A percentile compares a stretch with the other conserved stretches of the same genome.
These are phyloP conservation scores for Oegoconia quadripuncta DNA, from an alignment of 2,888 invertebrate genomes.

Conservation along the genomic window DNA sequence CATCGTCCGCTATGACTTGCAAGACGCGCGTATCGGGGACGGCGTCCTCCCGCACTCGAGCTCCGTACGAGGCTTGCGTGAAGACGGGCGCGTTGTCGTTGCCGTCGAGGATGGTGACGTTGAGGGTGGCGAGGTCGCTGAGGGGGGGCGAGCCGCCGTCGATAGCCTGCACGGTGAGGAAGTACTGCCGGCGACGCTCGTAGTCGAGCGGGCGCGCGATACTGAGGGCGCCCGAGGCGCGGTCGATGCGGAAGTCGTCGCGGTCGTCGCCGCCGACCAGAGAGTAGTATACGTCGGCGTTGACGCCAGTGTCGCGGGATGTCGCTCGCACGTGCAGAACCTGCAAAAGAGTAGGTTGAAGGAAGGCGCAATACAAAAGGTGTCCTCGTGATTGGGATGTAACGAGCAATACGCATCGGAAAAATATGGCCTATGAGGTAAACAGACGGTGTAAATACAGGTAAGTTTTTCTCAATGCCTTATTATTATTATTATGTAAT, in stretches of 20 bases:
- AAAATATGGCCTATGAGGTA: no score
- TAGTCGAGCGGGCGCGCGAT: slow-evolving; percentile 91
- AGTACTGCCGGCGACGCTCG: slow-evolving; percentile 91
- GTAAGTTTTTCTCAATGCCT: no score
- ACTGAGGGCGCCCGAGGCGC: slow-evolving; percentile 85
- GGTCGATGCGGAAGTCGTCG: slow-evolving; percentile 88
- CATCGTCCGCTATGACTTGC: slow-evolving; percentile 90
- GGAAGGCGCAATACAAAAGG: no score
- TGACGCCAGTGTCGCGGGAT: slow-evolving; percentile 94
- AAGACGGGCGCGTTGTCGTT: slow-evolving; percentile 94
- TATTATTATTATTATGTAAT: no score
- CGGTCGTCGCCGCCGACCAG: slow-evolving; percentile 94
- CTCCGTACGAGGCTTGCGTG: slow-evolving; percentile 86
- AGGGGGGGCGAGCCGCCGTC: slow-evolving; percentile 94
- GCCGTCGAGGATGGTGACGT: slow-evolving; percentile 90
- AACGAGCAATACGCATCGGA: no score
- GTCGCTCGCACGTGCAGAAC: slow-evolving; percentile 93
- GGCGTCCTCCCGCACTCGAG: slow-evolving; percentile 89
- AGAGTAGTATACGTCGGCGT: slow-evolving; percentile 94
- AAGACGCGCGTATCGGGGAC: slow-evolving; percentile 84
- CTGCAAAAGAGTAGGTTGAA: no score
- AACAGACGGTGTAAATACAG: no score
- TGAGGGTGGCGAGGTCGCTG: slow-evolving; percentile 91
- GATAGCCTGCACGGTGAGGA: slow-evolving; percentile 92
- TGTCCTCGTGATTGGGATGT: no score